Evolutionary conservation across 2,113 vertebrate genomes (phyloP).

Genomic region (Nesospiza acunhae): DNA sequence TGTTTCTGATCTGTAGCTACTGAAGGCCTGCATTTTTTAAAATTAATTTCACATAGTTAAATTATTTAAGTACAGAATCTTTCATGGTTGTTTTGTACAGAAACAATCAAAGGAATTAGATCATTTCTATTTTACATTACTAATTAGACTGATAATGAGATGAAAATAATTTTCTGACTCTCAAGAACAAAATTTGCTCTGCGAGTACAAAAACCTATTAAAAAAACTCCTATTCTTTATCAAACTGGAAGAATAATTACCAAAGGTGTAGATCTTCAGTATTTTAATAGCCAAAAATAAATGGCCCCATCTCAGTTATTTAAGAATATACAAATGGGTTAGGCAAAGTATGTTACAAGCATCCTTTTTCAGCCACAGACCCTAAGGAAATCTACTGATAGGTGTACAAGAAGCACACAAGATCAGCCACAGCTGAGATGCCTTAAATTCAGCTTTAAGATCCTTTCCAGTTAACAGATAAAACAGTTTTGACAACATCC

Average conservation of each 20-base stretch:
- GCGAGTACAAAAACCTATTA: background rate
- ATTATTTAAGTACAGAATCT: background rate
- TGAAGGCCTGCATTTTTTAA: background rate
- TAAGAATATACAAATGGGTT: background rate
- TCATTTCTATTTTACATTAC: constrained; percentile 27
- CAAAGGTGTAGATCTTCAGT: background rate
- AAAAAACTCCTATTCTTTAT: background rate
- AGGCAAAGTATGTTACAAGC: background rate
- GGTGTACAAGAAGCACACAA: background rate
- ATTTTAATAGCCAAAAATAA: background rate
- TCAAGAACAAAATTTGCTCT: background rate
- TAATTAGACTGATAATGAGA: background rate
- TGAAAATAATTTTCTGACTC: constrained; percentile 23
- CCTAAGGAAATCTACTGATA: background rate
- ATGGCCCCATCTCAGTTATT: background rate
- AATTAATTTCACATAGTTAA: background rate
- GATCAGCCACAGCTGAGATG: background rate
- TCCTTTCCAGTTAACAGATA: background rate
- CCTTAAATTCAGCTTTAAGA: background rate
- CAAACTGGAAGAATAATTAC: background rate
- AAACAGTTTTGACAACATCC: background rate
- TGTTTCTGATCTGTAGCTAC: background rate
- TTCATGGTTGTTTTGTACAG: background rate
- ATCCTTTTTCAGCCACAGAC: background rate
- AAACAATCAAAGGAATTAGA: background rate